phyloP scores from a whole-genome alignment of 1,140 invertebrate species.

The Lithobius niger region DNA sequence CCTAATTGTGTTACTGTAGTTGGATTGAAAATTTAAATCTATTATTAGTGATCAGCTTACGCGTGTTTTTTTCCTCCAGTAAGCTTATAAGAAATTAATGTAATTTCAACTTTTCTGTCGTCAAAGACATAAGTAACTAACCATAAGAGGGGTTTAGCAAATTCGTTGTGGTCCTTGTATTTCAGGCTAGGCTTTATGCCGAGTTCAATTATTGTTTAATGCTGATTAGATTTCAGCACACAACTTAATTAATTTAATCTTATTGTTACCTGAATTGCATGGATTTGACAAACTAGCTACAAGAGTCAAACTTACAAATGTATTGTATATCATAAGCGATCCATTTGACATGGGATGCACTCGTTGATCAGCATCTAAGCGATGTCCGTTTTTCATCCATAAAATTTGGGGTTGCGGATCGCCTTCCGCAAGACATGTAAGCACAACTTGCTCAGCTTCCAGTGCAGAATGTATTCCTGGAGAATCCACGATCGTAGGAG shows the following conservation, averaged over 20 bases:
- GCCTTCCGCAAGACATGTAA: constrained; percentile 29
- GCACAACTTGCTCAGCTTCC: constrained; percentile 19
- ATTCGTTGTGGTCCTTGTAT: not conserved
- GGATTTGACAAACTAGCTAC: not conserved
- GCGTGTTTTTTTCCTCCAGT: no score
- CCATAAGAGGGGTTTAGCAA: not conserved
- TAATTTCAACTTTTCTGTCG: no score
- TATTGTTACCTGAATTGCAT: not conserved
- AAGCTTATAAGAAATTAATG: no score
- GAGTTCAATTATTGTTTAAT: not conserved
- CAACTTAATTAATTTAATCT: not conserved
- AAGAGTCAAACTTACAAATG: constrained; percentile 11
- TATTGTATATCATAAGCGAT: constrained; percentile 14
- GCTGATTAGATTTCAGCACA: not conserved
- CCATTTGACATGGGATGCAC: constrained; percentile 11
- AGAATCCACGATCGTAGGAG: constrained; percentile 27
- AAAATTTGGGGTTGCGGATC: constrained; percentile 30
- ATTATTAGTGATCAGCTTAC: no score
- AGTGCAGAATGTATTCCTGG: constrained; percentile 25
- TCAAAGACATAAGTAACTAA: not conserved
- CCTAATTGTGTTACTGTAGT: no score
- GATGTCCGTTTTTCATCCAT: constrained; percentile 32
- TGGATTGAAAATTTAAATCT: no score
- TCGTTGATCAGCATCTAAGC: constrained; percentile 7
- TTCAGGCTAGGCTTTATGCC: not conserved